These are phyloP conservation scores for Percopsis transmontana DNA, from an alignment of 2,113 vertebrate genomes.

Conservation along the genomic window DNA sequence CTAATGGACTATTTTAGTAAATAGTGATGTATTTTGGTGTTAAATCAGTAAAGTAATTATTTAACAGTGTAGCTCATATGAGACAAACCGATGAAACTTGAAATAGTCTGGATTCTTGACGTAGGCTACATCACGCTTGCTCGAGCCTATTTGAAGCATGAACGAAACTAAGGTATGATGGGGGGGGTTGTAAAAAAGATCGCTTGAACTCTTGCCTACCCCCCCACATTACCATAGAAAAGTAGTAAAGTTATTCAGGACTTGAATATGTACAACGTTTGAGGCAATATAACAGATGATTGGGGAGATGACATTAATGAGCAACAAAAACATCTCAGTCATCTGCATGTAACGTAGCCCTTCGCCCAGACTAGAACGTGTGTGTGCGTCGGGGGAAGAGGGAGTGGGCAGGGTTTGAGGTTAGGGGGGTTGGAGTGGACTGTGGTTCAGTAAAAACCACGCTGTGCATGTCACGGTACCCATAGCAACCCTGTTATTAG, in stretches of 20 bases:
- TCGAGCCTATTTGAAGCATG: background rate
- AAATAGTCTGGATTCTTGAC: too few species aligned
- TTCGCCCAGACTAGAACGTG: background rate
- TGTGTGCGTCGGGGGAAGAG: conserved; percentile 37
- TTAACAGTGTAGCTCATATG: too few species aligned
- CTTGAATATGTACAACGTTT: conserved; percentile 21
- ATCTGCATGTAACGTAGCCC: background rate
- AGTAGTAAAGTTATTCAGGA: conserved; percentile 43
- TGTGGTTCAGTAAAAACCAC: conserved; percentile 57
- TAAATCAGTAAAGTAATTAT: too few species aligned
- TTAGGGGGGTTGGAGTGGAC: conserved; percentile 1
- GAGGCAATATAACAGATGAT: conserved; percentile 8
- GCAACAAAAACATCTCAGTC: conserved; percentile 3
- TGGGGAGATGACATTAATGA: conserved; percentile 3
- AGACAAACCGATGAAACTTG: too few species aligned
- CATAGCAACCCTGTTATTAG: conserved; percentile 76
- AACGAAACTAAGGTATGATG: conserved; percentile 27
- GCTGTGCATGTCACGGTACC: conserved; percentile 69
- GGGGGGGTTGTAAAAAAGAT: conserved; percentile 4
- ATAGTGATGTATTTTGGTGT: too few species aligned
- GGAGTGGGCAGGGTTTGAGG: conserved; percentile 52
- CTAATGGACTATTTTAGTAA: background rate
- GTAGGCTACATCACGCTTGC: too few species aligned
- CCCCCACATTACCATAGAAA: conserved; percentile 63
- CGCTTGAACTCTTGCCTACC: conserved; percentile 22